phyloP scores from a whole-genome alignment of 2,888 invertebrate species.

The Arrhopalites spinosus region DNA sequence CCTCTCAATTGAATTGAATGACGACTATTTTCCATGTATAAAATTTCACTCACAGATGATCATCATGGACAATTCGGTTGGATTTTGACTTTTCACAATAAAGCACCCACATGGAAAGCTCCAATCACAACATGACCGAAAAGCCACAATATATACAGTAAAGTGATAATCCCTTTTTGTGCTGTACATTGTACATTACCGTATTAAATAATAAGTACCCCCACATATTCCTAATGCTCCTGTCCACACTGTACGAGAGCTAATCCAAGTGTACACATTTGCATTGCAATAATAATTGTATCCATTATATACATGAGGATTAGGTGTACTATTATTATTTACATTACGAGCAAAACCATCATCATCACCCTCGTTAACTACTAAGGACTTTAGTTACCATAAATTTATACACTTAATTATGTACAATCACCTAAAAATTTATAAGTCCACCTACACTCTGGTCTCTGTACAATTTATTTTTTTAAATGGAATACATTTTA shows the following conservation, averaged over 20 bases:
- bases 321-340: neutral
- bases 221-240: neutral
- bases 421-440: no score
- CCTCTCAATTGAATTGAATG: slow-evolving; percentile 16
- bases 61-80: neutral
- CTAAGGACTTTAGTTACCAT: no score
- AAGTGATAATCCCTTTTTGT: neutral
- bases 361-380: no score
- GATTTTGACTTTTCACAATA: neutral
- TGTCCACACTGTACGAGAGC: neutral
- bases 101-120: no score
- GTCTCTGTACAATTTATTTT: no score
- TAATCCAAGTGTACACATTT: slow-evolving; percentile 10
- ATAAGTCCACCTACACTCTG: no score
- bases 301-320: neutral
- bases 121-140: neutral
- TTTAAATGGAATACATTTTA: no score
- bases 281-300: neutral
- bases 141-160: neutral
- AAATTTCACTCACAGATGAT: neutral
- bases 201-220: no score
- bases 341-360: slow-evolving; percentile 10
- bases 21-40: neutral
- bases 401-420: no score
- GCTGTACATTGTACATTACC: neutral